phyloP scores from a whole-genome alignment of 2,113 vertebrate species.

The Mystacornis crossleyi region DNA sequence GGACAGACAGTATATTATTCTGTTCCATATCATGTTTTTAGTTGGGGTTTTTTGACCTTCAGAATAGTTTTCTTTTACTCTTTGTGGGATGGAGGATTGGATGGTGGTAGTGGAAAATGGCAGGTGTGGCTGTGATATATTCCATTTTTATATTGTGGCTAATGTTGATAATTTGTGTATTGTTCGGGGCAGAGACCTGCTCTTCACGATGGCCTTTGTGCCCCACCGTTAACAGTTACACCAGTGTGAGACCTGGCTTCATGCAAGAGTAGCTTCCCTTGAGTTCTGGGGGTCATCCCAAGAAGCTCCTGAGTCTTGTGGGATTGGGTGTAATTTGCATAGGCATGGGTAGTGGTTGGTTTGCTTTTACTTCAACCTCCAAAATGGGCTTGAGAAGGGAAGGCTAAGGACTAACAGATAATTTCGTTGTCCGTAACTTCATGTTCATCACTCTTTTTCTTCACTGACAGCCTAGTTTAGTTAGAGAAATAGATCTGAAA shows the following conservation, averaged over 20 bases:
- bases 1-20: rapidly evolving
- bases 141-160: background rate
- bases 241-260: background rate
- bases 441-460: background rate
- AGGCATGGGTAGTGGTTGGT: background rate
- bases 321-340: background rate
- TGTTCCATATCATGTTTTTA: background rate
- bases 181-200: background rate
- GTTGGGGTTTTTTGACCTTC: background rate
- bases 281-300: background rate
- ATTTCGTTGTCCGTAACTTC: background rate
- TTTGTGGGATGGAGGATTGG: background rate
- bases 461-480: background rate
- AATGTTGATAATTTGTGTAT: background rate
- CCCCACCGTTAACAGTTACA: background rate
- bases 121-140: background rate
- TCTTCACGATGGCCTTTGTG: background rate
- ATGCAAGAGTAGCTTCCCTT: background rate
- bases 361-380: background rate
- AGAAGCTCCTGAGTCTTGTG: background rate
- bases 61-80: background rate
- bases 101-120: background rate
- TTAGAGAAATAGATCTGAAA: background rate
- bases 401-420: background rate
- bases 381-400: background rate